Conservation (phyloP, 2,797 vertebrate species). For the Anguilla obscura region DNA sequence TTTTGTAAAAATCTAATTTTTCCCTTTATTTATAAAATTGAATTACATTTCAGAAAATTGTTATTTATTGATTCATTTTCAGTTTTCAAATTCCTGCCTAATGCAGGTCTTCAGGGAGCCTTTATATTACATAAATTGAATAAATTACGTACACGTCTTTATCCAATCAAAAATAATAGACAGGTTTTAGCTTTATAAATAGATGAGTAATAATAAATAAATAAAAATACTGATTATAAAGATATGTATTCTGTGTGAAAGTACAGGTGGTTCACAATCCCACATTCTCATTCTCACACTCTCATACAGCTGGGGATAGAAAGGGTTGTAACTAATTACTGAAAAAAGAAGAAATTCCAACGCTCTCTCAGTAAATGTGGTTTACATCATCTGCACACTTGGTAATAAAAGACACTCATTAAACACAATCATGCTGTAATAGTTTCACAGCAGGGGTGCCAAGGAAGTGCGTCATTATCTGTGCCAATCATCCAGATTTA, state of each 20-base stretch:
- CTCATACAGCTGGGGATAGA: not conserved
- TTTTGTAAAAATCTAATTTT: not conserved
- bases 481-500: conserved; percentile 41
- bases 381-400: conserved; percentile 32
- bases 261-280: not conserved
- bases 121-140: too few relatives aligned
- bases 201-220: not conserved
- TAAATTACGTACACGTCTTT: too few relatives aligned
- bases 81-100: too few relatives aligned
- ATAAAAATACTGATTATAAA: not conserved
- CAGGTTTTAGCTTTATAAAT: not conserved
- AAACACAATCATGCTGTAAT: conserved; percentile 46
- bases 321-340: conserved; percentile 16
- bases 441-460: conserved; percentile 27
- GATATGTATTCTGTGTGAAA: not conserved
- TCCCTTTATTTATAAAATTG: too few relatives aligned
- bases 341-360: conserved; percentile 12
- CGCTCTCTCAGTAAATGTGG: conserved; percentile 20
- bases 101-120: too few relatives aligned
- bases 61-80: too few relatives aligned
- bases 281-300: not conserved
- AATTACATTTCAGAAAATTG: too few relatives aligned
- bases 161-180: not conserved
- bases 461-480: conserved; percentile 36
- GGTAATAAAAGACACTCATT: conserved; percentile 34